Percentiles rank a stretch among this genome's conserved stretches.
These are phyloP conservation scores for Drosophila kepulauana DNA, from an alignment of 1,140 invertebrate genomes.

Conservation along the genomic window DNA sequence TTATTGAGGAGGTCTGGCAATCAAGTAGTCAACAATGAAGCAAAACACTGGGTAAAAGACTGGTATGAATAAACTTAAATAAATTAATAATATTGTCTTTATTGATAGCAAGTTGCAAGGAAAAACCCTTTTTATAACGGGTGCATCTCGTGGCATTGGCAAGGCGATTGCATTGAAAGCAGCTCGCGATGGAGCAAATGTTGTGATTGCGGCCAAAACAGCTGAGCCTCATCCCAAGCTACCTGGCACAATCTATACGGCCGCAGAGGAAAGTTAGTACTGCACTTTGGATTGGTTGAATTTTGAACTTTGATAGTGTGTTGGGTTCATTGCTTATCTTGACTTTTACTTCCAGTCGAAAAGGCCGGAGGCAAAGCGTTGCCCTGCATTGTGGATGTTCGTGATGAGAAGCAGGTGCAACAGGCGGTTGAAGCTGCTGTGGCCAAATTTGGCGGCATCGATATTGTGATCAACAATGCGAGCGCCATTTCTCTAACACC, in stretches of 20 bases:
- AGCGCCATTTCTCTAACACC: conserved; percentile 97
- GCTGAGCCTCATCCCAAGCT: conserved; percentile 97
- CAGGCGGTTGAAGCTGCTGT: conserved; percentile 94
- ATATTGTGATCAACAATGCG: conserved; percentile 98
- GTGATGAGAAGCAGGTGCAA: conserved; percentile 93
- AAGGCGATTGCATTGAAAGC: conserved; percentile 98
- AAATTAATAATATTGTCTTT: background rate
- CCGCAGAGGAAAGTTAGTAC: conserved; percentile 96
- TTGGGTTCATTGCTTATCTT: conserved; percentile 25
- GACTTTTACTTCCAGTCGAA: conserved; percentile 89
- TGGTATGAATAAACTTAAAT: background rate
- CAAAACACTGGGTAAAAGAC: conserved; percentile 55
- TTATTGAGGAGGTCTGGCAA: background rate
- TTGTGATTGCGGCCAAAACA: conserved; percentile 98
- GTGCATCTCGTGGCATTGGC: conserved; percentile 98
- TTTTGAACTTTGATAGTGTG: conserved; percentile 32
- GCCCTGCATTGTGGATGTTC: conserved; percentile 97
- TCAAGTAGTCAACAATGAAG: conserved; percentile 43
- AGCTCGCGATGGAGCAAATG: conserved; percentile 97
- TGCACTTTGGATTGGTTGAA: conserved; percentile 18
- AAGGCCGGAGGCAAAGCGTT: conserved; percentile 95
- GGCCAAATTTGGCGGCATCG: conserved; percentile 97
- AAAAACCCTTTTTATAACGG: conserved; percentile 97
- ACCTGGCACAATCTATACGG: conserved; percentile 98
- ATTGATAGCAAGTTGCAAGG: conserved; percentile 92